A percentile compares a stretch with the other conserved stretches of the same genome.
Conservation (phyloP, 2,113 vertebrate genomes). For the Pteruthius melanotis region DNA sequence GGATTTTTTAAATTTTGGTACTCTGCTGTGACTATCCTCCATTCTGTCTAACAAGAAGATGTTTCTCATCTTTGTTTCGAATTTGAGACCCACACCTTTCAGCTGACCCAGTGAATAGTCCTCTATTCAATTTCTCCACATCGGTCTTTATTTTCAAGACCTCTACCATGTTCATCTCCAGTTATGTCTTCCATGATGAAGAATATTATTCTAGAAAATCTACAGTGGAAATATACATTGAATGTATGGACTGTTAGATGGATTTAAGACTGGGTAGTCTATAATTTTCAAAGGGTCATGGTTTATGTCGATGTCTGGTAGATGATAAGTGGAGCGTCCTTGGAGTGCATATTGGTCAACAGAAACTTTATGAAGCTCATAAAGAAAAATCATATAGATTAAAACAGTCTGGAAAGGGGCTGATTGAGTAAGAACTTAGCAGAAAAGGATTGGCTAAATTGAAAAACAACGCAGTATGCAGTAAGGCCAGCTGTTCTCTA, state of each 20-base stretch:
- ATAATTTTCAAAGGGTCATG: background rate
- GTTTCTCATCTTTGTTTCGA: background rate
- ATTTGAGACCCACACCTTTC: background rate
- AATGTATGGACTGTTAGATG: background rate
- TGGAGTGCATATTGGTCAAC: background rate
- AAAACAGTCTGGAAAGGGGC: background rate
- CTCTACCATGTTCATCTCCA: background rate
- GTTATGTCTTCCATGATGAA: background rate
- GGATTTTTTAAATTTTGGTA: background rate
- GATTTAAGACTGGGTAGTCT: background rate
- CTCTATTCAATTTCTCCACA: background rate
- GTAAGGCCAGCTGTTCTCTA: background rate
- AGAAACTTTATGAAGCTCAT: background rate
- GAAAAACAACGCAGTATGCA: background rate
- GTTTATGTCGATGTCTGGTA: background rate
- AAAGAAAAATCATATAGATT: background rate
- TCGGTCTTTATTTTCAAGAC: background rate
- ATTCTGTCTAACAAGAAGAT: background rate
- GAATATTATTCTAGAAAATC: background rate
- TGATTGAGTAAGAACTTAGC: background rate
- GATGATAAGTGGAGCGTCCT: background rate
- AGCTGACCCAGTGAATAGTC: background rate
- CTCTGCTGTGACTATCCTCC: background rate
- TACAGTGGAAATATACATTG: background rate
- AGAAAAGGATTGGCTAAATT: background rate